Percentiles rank a stretch among this genome's conserved stretches.
Evolutionary conservation across 2,113 vertebrate species (phyloP).

Genomic region (Microtus oregoni): DNA sequence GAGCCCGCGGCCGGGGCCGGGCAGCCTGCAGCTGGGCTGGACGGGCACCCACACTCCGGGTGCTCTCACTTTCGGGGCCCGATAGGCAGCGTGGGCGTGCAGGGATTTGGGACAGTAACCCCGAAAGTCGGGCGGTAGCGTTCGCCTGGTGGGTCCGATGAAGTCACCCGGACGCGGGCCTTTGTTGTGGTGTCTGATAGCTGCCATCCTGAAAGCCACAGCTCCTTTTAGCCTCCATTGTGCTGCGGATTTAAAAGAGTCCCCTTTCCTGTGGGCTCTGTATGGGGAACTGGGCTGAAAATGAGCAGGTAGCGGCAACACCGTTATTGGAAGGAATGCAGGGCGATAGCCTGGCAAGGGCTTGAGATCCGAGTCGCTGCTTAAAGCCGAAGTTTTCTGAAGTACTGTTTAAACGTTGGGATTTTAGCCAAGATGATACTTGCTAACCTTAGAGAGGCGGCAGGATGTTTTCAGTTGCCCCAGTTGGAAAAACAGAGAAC

Average conservation of each 20-base stretch:
- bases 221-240: background rate
- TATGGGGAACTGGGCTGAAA: constrained; percentile 11
- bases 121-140: background rate
- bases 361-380: background rate
- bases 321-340: background rate
- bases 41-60: constrained; percentile 35
- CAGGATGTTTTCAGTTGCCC: constrained; percentile 9
- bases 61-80: constrained; percentile 52
- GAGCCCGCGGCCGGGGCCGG: constrained; percentile 4
- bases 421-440: constrained; percentile 29
- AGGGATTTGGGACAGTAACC: constrained; percentile 16
- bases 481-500: constrained; percentile 29
- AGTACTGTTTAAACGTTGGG: background rate
- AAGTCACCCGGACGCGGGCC: constrained; percentile 46
- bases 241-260: constrained; percentile 10
- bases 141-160: background rate
- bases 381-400: constrained; percentile 63
- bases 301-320: background rate
- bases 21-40: constrained; percentile 30
- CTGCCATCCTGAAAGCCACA: constrained; percentile 30
- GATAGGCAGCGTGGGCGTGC: constrained; percentile 23
- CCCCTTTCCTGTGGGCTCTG: background rate
- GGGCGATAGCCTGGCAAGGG: background rate
- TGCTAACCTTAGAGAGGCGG: background rate
- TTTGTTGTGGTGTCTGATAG: constrained; percentile 70